phyloP scores from a whole-genome alignment of 1,140 invertebrate genomes.

The Sycophaga agraensis region DNA sequence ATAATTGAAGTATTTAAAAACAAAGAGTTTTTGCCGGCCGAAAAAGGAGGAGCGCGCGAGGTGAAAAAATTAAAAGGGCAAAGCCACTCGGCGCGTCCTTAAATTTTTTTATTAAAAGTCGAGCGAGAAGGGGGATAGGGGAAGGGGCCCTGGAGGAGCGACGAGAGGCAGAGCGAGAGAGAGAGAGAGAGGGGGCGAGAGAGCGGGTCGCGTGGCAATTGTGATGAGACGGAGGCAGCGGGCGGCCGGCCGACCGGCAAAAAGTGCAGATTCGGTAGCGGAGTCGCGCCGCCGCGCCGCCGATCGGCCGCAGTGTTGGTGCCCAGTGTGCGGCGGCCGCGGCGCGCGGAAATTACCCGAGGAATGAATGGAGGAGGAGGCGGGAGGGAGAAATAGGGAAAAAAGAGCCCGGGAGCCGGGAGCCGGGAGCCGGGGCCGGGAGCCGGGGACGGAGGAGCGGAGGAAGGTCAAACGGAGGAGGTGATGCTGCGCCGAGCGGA shows the following conservation, averaged over 20 bases:
- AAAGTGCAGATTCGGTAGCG: conserved; percentile 33
- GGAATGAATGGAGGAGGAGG: conserved; percentile 12
- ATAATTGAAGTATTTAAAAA: conserved; percentile 25
- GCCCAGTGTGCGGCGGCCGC: neutral
- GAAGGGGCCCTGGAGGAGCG: neutral
- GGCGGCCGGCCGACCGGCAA: conserved; percentile 23
- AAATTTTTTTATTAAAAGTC: conserved; percentile 24
- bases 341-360: conserved; percentile 20
- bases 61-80: conserved; percentile 11
- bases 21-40: neutral
- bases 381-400: conserved; percentile 11
- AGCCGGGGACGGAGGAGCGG: neutral
- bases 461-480: conserved; percentile 4
- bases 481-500: neutral
- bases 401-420: conserved; percentile 28
- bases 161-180: too few species aligned
- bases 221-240: conserved; percentile 35
- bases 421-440: neutral
- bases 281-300: neutral
- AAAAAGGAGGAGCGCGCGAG: neutral
- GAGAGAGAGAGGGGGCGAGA: neutral
- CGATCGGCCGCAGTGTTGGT: neutral
- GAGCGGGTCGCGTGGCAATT: conserved; percentile 46
- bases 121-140: neutral
- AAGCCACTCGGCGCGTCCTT: neutral